Base-by-base conservation (phyloP, 2,888 invertebrate species). In the Pammene aurita region DNA sequence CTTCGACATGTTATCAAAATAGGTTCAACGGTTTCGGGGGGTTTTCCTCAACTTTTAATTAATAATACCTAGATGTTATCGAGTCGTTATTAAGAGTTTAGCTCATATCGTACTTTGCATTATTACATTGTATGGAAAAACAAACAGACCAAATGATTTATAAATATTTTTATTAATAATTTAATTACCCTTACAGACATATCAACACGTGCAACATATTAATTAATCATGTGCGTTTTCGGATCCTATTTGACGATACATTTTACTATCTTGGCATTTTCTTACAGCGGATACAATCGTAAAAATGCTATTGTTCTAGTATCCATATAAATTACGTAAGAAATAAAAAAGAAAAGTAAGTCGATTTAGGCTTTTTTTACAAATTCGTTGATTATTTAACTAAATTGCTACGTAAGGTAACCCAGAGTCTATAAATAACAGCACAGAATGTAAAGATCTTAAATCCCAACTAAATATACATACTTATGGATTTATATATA, bases 151-250 rank as follows among this genome's bases (percentile, higher is more conserved):
- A 26, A 26, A 26, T 26, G 1, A 26, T 26, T 26, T 26, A 46
- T 56, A 7, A 26, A 34, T 38, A 42, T 6, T 0, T 56, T 69
- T 69, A 61, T 68, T 65, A 64, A 65, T 60, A 69, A 69, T 69
- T 69, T 69, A 69, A 46, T 50, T 65, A 54, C 69, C 54, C 64
- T 69, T 69, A 69, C 54, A 65, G 52, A 48, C 14, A 60, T 64
- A 58, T 58, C 63, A 69, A 65, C 69, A 57, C n/a, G 54, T 69
- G 69, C 65, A 60, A 69, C 46, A 34, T 48, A 60, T 60, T 7
- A 69, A 58, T 11, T 65, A 52, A 44, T 58, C 14, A 57, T 65
- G 65, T 65, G 65, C 58, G 64, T 46, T 52, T 44, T 18, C 41
- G 44, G 46, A 63, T 46, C 56, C 56, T 44, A 52, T 34, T 34